phyloP scores from a whole-genome alignment of 2,888 invertebrate genomes.

The Tinea trinotella region DNA sequence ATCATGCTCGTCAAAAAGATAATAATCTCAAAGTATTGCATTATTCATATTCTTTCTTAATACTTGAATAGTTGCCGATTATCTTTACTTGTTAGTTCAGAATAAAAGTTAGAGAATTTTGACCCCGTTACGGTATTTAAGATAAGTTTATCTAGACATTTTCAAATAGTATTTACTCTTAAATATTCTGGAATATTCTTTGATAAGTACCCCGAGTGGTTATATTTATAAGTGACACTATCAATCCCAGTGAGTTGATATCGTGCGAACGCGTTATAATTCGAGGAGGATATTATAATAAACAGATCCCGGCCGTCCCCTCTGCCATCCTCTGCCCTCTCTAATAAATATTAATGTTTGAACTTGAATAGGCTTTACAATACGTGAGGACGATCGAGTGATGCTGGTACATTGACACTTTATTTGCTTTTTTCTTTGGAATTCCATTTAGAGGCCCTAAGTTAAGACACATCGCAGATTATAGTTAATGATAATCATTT shows the following conservation, averaged over 20 bases:
- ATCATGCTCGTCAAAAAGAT: not conserved
- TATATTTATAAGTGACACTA: not conserved
- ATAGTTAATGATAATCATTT: not conserved
- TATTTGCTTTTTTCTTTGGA: slow-evolving; percentile 46
- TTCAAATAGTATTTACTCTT: not conserved
- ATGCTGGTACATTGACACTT: slow-evolving; percentile 71
- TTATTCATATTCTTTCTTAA: not conserved
- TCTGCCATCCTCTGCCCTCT: slow-evolving; percentile 36
- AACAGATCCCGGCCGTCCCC: slow-evolving; percentile 64
- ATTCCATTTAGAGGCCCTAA: not conserved
- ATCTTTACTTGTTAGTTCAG: not conserved
- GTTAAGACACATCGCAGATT: not conserved
- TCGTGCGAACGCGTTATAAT: slow-evolving; percentile 70
- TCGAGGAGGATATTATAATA: slow-evolving; percentile 68
- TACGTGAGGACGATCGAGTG: slow-evolving; percentile 33
- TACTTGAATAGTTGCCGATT: not conserved
- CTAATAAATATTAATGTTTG: slow-evolving; percentile 70
- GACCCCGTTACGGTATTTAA: not conserved
- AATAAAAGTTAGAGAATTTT: not conserved
- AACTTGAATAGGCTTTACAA: slow-evolving; percentile 58
- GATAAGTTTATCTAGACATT: not conserved
- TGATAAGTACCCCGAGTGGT: not conserved
- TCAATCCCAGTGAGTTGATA: slow-evolving; percentile 25
- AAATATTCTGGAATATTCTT: not conserved
- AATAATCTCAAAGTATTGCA: not conserved